phyloP scores from a whole-genome alignment of 2,888 invertebrate species.

The Julus scanicus region DNA sequence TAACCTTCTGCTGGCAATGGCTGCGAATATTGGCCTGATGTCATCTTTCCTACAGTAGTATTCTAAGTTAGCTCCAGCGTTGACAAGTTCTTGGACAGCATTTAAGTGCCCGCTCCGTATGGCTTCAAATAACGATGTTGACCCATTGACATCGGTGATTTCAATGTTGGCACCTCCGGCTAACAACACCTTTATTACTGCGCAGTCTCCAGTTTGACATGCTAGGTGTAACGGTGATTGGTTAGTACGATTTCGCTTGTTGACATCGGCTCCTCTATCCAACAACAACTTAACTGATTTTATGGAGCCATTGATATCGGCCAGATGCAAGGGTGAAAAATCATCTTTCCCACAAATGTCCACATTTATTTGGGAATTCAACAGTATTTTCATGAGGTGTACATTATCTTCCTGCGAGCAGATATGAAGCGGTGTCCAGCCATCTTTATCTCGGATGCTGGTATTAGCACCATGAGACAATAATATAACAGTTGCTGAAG shows the following conservation, averaged over 20 bases:
- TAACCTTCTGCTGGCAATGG: slow-evolving; percentile 1
- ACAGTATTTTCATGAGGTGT: neutral
- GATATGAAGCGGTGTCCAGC: neutral
- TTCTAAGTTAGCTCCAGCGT: slow-evolving; percentile 75
- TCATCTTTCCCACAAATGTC: neutral
- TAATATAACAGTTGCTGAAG: neutral
- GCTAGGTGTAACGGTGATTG: slow-evolving; percentile 37
- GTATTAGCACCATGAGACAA: neutral
- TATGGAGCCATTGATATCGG: too few relatives aligned
- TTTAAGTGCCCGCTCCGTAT: slow-evolving; percentile 75
- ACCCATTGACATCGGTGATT: slow-evolving; percentile 58
- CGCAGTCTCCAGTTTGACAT: neutral
- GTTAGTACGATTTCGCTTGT: neutral
- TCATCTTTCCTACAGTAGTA: slow-evolving; percentile 74
- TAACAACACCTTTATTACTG: neutral
- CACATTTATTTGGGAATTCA: neutral
- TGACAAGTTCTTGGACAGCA: slow-evolving; percentile 75
- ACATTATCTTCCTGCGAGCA: too few relatives aligned
- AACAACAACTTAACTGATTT: neutral
- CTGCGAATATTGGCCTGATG: neutral
- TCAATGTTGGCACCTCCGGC: slow-evolving; percentile 75
- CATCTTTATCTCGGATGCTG: neutral
- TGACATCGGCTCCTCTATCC: neutral
- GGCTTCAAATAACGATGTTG: slow-evolving; percentile 66
- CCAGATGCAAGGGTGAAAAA: neutral